Evolutionary conservation across 1,140 invertebrate genomes (phyloP).

Genomic region (Dinoponera quadriceps): DNA sequence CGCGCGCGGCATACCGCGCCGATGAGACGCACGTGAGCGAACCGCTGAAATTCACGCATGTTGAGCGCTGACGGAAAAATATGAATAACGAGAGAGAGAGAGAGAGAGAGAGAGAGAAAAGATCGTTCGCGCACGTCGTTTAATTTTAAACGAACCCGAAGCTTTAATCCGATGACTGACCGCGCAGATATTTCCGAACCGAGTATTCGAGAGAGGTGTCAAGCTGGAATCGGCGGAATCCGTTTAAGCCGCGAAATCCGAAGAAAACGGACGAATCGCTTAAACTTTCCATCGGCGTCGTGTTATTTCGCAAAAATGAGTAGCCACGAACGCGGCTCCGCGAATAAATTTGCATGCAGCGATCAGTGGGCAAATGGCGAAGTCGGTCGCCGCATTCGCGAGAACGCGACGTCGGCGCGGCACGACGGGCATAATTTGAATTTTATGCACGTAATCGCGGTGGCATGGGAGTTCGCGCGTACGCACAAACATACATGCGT

Average conservation of each 20-base stretch:
- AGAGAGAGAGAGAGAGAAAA: too few relatives aligned
- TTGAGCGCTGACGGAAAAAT: background rate
- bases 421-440: conserved; percentile 41
- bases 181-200: background rate
- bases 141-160: background rate
- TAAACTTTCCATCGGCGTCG: conserved; percentile 32
- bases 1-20: background rate
- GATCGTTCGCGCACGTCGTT: background rate
- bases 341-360: conserved; percentile 52
- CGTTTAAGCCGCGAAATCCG: background rate
- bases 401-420: conserved; percentile 19
- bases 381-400: conserved; percentile 44
- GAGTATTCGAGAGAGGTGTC: background rate
- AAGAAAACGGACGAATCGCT: conserved; percentile 6
- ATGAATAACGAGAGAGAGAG: background rate
- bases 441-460: conserved; percentile 55
- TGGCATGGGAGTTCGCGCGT: conserved; percentile 11
- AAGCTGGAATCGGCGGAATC: background rate
- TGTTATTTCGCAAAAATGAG: conserved; percentile 48
- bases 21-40: background rate
- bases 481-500: background rate
- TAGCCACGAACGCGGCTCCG: conserved; percentile 26
- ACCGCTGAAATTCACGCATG: too few relatives aligned
- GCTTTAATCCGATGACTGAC: conserved; percentile 14
- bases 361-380: conserved; percentile 43